Conservation (phyloP, 2,888 invertebrate species). For the Dasysyrphus albostriatus region DNA sequence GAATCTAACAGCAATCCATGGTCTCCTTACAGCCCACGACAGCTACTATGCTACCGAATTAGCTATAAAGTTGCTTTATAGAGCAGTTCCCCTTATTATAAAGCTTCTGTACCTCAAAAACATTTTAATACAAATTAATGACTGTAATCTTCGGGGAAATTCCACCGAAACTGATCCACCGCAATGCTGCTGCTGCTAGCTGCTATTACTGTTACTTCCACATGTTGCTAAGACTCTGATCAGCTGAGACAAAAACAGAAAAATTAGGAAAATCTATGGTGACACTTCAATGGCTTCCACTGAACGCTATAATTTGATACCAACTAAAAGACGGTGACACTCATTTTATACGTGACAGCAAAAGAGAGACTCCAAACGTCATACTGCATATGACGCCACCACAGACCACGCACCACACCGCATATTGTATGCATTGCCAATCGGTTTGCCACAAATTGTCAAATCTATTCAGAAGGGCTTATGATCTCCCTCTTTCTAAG, state of each 20-base stretch:
- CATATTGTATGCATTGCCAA: slow-evolving; percentile 43
- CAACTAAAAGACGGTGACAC: slow-evolving; percentile 56
- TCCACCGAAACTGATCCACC: slow-evolving; percentile 68
- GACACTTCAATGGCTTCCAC: slow-evolving; percentile 70
- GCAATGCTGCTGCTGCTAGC: slow-evolving; percentile 19
- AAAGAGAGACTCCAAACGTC: slow-evolving; percentile 41
- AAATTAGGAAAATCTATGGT: slow-evolving; percentile 73
- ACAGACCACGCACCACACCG: neutral
- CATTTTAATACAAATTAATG: slow-evolving; percentile 20
- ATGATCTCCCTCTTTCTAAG: slow-evolving; percentile 28
- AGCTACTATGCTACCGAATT: slow-evolving; percentile 55
- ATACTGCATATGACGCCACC: slow-evolving; percentile 34
- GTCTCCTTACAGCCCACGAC: slow-evolving; percentile 3
- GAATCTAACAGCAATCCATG: slow-evolving; percentile 19
- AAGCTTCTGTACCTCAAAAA: slow-evolving; percentile 16
- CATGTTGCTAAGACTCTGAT: slow-evolving; percentile 17
- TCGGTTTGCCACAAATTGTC: slow-evolving; percentile 68
- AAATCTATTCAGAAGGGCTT: slow-evolving; percentile 59
- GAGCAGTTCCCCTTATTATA: slow-evolving; percentile 1
- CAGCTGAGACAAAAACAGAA: slow-evolving; percentile 19
- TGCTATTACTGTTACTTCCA: neutral
- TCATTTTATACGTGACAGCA: slow-evolving; percentile 53
- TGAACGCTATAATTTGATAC: slow-evolving; percentile 59
- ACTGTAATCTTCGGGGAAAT: slow-evolving; percentile 57
- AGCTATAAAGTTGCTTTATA: neutral